Evolutionary conservation across 1,140 invertebrate genomes (phyloP).

Genomic region (Macrocentrus cingulum): DNA sequence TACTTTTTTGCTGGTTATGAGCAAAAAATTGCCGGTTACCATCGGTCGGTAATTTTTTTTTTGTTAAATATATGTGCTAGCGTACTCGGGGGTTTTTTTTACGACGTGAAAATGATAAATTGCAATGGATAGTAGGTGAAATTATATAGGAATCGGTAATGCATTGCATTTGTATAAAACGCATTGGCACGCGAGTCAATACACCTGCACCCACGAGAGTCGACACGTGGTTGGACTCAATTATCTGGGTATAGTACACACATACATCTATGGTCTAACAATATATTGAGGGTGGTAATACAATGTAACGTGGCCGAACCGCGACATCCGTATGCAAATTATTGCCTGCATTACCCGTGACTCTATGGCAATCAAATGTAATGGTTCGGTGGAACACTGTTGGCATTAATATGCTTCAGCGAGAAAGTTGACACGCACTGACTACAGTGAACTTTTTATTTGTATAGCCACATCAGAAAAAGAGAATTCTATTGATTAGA

Average conservation of each 20-base stretch:
- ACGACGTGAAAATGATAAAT: too few species aligned
- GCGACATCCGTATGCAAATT: constrained; percentile 29
- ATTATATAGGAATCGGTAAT: neutral
- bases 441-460: neutral
- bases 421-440: constrained; percentile 13
- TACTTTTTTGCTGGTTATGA: too few species aligned
- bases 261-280: neutral
- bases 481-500: constrained; percentile 15
- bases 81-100: too few species aligned
- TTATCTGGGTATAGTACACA: constrained; percentile 5
- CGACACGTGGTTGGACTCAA: constrained; percentile 11
- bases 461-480: too few species aligned
- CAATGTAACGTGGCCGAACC: constrained; percentile 18
- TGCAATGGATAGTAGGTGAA: too few species aligned
- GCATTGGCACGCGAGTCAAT: neutral
- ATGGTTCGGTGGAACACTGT: constrained; percentile 24
- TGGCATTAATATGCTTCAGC: constrained; percentile 22
- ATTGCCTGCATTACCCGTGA: constrained; percentile 4
- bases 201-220: neutral
- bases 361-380: constrained; percentile 15
- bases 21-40: too few species aligned
- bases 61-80: too few species aligned
- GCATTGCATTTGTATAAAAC: neutral
- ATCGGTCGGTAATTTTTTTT: too few species aligned
- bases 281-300: constrained; percentile 9